Evolutionary conservation across 2,888 invertebrate species (phyloP).

Genomic region (Heliconius aoede): DNA sequence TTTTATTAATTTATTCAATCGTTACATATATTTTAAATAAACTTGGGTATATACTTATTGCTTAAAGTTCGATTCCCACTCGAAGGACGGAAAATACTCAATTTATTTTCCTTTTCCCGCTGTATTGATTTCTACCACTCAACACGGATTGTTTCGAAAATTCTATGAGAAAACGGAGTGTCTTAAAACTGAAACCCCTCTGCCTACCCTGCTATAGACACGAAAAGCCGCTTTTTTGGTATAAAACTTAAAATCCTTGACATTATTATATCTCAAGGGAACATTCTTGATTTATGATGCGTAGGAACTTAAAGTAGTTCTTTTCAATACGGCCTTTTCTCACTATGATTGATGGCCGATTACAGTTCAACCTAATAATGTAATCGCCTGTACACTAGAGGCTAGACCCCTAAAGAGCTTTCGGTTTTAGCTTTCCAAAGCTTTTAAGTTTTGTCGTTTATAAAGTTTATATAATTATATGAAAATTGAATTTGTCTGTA

Average conservation of each 20-base stretch:
- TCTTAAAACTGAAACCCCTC: not conserved
- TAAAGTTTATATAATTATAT: constrained; percentile 1
- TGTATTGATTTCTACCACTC: not conserved
- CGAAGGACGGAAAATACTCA: not conserved
- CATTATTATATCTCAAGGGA: constrained; percentile 10
- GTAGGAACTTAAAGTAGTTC: constrained; percentile 36
- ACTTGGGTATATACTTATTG: too few species aligned
- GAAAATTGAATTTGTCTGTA: too few species aligned
- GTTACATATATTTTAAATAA: too few species aligned
- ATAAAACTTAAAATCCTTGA: constrained; percentile 13
- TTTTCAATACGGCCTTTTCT: constrained; percentile 39
- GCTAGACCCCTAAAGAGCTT: constrained; percentile 16
- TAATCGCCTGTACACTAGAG: constrained; percentile 34
- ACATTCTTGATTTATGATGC: constrained; percentile 24
- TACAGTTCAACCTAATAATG: constrained; percentile 38
- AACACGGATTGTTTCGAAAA: not conserved
- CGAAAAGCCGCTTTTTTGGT: too few species aligned
- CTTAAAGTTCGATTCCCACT: not conserved
- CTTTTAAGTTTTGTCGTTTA: constrained; percentile 14
- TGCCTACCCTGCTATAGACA: too few species aligned
- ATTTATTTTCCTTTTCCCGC: not conserved
- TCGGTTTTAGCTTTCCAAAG: constrained; percentile 14
- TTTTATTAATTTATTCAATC: too few species aligned
- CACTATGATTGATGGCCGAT: constrained; percentile 41
- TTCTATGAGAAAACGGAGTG: not conserved